Conservation (phyloP, 2,797 vertebrate genomes). For the Poecile montanus region DNA sequence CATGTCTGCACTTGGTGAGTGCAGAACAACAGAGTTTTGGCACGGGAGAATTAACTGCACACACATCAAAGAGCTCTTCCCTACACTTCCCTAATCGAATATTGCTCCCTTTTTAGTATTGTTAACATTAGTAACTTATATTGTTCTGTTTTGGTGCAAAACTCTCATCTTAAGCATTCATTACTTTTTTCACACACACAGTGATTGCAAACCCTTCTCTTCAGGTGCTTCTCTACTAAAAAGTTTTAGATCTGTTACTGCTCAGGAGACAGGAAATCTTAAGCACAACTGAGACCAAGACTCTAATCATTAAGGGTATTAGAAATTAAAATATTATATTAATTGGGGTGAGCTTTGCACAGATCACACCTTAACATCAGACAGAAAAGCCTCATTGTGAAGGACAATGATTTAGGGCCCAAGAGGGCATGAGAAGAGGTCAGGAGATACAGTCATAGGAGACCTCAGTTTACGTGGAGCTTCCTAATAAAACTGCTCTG, state of each 20-base stretch:
- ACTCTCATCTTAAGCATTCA: background rate
- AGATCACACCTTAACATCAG: background rate
- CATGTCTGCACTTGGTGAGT: background rate
- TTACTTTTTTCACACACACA: background rate
- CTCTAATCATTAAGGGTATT: background rate
- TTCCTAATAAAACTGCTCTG: background rate
- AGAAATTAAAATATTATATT: background rate
- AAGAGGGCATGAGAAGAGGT: background rate
- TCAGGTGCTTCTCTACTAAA: background rate
- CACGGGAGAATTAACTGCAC: background rate
- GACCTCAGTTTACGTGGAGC: background rate
- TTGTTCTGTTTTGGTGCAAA: background rate
- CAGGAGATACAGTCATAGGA: background rate
- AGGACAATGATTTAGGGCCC: background rate
- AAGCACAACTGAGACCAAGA: background rate
- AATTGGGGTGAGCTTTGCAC: background rate
- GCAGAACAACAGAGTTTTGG: background rate
- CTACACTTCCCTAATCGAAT: fast-evolving
- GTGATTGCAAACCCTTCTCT: background rate
- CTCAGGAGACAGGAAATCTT: background rate
- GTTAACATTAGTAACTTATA: background rate
- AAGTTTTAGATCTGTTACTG: background rate
- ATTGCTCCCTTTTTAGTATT: background rate
- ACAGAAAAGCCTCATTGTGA: background rate
- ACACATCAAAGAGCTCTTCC: background rate